Evolutionary conservation across 1,140 invertebrate genomes (phyloP).

Genomic region (Heliothis subflexa): DNA sequence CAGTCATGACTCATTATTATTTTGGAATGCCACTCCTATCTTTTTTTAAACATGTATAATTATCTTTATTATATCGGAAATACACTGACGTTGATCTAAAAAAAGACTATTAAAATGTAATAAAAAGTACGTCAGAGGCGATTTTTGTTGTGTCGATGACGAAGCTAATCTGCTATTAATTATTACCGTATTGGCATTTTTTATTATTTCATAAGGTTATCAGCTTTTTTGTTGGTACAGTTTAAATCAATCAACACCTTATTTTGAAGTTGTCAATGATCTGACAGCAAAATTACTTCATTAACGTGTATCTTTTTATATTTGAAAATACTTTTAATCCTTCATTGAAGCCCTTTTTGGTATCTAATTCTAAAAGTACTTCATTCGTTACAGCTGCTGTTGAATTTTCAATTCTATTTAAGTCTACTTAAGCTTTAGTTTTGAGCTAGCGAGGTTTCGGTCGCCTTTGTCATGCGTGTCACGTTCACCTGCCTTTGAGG

Average conservation of each 20-base stretch:
- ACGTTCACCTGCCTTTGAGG: constrained; percentile 3
- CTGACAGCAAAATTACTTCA: not conserved
- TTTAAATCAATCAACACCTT: too few relatives aligned
- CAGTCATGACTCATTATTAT: too few relatives aligned
- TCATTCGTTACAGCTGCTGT: not conserved
- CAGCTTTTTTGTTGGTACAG: too few relatives aligned
- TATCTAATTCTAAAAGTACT: not conserved
- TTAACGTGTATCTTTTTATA: not conserved
- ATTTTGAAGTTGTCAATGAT: not conserved
- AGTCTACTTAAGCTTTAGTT: constrained; percentile 8
- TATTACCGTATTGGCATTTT: too few relatives aligned
- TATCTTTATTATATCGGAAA: not conserved
- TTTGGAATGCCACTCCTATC: too few relatives aligned
- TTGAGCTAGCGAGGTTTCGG: not conserved
- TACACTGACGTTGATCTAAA: not conserved
- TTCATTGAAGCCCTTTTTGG: not conserved
- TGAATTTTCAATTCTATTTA: constrained; percentile 1
- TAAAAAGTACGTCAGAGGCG: not conserved
- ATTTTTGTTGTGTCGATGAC: not conserved
- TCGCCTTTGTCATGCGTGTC: not conserved
- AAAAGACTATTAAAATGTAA: constrained; percentile 10
- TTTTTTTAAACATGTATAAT: too few relatives aligned
- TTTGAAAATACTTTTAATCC: not conserved
- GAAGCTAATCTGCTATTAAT: too few relatives aligned
- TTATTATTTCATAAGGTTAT: too few relatives aligned